Conservation (phyloP, 2,113 vertebrate genomes). For the Notothenia rossii region DNA sequence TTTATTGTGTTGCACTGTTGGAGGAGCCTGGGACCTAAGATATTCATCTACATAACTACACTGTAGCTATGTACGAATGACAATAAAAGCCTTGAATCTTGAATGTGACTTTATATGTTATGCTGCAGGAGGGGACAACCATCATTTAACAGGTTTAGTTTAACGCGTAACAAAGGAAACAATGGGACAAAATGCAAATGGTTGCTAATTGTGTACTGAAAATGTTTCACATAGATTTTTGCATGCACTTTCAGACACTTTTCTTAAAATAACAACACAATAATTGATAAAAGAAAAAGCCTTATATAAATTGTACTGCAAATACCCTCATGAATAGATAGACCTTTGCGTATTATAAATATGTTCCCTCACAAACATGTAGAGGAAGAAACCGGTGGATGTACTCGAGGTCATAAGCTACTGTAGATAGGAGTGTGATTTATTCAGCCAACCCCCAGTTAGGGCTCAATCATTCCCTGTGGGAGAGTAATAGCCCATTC, state of each 20-base stretch:
- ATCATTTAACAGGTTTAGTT: neutral
- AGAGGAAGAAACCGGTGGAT: conserved; percentile 30
- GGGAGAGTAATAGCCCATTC: conserved; percentile 75
- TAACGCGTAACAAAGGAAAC: neutral
- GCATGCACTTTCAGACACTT: neutral
- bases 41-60: too few relatives aligned
- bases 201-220: neutral
- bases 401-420: conserved; percentile 67
- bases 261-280: neutral
- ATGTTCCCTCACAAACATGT: neutral
- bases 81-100: too few relatives aligned
- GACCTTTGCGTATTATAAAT: too few relatives aligned
- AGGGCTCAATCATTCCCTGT: conserved; percentile 80
- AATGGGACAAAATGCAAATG: neutral
- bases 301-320: neutral
- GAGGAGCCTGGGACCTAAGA: too few relatives aligned
- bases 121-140: neutral
- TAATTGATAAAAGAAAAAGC: neutral
- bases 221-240: neutral
- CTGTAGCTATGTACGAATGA: too few relatives aligned
- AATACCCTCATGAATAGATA: neutral
- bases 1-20: too few relatives aligned
- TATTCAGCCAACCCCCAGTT: conserved; percentile 73
- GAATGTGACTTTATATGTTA: neutral
- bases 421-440: conserved; percentile 73